These are phyloP conservation scores for Lanistes nyassanus DNA, from an alignment of 1,140 invertebrate genomes.

Conservation along the genomic window DNA sequence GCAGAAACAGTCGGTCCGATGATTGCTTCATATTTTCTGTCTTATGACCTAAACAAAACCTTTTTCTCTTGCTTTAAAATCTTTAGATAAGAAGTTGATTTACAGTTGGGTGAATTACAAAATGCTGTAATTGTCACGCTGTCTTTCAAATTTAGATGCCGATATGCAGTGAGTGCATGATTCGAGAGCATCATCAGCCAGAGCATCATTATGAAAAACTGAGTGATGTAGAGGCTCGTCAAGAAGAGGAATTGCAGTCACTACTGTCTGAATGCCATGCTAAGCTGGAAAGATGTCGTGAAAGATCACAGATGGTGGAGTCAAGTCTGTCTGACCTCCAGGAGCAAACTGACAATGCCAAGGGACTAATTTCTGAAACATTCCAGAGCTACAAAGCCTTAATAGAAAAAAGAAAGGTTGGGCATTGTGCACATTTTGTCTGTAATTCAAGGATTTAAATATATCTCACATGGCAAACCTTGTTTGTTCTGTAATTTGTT, in stretches of 20 bases:
- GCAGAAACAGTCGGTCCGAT: too few species aligned
- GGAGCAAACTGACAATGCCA: constrained; percentile 86
- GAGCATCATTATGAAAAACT: constrained; percentile 82
- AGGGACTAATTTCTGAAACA: constrained; percentile 84
- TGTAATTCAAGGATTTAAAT: background rate
- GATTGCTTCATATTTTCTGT: too few species aligned
- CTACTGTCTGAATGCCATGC: constrained; percentile 78
- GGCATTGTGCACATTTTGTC: constrained; percentile 2
- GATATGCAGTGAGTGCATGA: constrained; percentile 93
- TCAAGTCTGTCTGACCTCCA: constrained; percentile 85
- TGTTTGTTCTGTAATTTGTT: background rate
- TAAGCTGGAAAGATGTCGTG: constrained; percentile 80
- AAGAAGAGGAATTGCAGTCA: constrained; percentile 79
- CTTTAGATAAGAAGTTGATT: background rate
- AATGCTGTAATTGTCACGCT: background rate
- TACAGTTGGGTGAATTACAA: background rate
- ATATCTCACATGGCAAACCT: background rate
- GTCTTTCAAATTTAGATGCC: constrained; percentile 69
- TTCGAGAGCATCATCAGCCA: constrained; percentile 80
- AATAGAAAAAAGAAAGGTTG: constrained; percentile 77
- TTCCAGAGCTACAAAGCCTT: constrained; percentile 82
- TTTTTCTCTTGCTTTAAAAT: background rate
- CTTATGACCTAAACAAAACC: too few species aligned
- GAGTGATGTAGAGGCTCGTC: constrained; percentile 66
- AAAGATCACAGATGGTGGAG: constrained; percentile 77